Percentiles rank a stretch among this genome's conserved stretches.
Conservation (phyloP, 2,888 invertebrate species). For the Phengaris alcon region DNA sequence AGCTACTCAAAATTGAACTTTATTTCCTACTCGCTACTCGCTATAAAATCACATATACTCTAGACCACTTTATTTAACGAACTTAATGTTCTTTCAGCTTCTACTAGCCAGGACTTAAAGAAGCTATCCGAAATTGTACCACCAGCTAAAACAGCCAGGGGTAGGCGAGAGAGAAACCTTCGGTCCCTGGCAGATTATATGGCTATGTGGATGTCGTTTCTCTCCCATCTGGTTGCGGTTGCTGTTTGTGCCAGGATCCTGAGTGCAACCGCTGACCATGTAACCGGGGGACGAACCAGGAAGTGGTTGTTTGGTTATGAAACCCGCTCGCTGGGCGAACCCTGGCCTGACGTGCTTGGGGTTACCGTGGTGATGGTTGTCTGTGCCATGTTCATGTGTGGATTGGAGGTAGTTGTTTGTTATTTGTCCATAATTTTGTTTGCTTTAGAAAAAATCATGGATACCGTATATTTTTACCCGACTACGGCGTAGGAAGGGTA, state of each 20-base stretch:
- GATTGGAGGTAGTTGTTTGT: conserved; percentile 72
- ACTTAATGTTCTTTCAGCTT: conserved; percentile 52
- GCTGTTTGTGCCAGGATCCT: conserved; percentile 81
- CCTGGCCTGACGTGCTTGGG: conserved; percentile 82
- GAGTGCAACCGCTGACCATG: conserved; percentile 82
- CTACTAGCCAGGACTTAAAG: conserved; percentile 64
- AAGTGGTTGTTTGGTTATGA: conserved; percentile 81
- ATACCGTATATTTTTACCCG: too few relatives aligned
- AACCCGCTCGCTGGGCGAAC: conserved; percentile 79
- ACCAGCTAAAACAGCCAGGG: conserved; percentile 60
- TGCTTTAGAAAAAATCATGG: too few relatives aligned
- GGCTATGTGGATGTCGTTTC: conserved; percentile 80
- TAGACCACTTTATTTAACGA: neutral
- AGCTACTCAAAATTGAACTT: too few relatives aligned
- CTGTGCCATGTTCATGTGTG: conserved; percentile 82
- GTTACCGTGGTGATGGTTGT: conserved; percentile 81
- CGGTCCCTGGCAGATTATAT: conserved; percentile 78
- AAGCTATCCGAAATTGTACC: conserved; percentile 64
- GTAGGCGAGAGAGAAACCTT: conserved; percentile 67
- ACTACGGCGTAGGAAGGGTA: too few relatives aligned
- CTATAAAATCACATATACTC: too few relatives aligned
- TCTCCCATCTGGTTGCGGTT: conserved; percentile 79
- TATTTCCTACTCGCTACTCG: too few relatives aligned
- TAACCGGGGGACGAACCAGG: conserved; percentile 79
- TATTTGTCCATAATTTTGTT: too few relatives aligned